Evolutionary conservation across 2,888 invertebrate genomes (phyloP).

Genomic region (Calliphora vomitoria): DNA sequence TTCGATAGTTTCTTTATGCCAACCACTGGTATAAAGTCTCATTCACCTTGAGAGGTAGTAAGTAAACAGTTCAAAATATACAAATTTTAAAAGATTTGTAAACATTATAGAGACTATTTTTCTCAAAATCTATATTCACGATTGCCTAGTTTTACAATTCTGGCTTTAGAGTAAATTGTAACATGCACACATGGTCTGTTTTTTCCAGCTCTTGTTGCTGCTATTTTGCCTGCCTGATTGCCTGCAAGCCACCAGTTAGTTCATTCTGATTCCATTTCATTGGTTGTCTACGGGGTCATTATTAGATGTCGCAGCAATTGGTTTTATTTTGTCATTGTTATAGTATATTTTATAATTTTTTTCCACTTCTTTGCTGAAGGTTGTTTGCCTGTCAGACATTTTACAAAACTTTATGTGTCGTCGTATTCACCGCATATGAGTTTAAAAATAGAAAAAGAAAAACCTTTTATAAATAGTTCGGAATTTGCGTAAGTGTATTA

Average conservation of each 20-base stretch:
- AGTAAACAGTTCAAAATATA: no score
- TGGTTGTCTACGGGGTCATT: conserved; percentile 61
- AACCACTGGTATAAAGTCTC: no score
- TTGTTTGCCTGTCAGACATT: conserved; percentile 60
- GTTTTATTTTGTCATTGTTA: conserved; percentile 28
- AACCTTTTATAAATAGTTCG: conserved; percentile 8
- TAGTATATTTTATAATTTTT: not conserved
- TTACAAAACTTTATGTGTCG: conserved; percentile 38
- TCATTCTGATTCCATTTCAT: conserved; percentile 33
- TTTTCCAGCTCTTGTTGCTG: not conserved
- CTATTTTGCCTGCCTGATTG: conserved; percentile 16
- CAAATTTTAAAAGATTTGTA: no score
- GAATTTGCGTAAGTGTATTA: conserved; percentile 30
- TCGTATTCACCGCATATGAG: conserved; percentile 15
- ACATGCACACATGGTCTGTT: not conserved
- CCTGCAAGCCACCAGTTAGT: conserved; percentile 26
- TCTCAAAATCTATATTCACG: not conserved
- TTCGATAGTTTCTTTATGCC: no score
- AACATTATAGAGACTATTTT: no score
- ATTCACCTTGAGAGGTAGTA: no score
- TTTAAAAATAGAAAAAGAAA: conserved; percentile 39
- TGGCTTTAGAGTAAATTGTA: not conserved
- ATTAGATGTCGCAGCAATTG: conserved; percentile 64
- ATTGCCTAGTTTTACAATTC: conserved; percentile 1
- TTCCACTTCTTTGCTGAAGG: conserved; percentile 47